A percentile compares a stretch with the other conserved stretches of the same genome.
Evolutionary conservation across 2,888 invertebrate species (phyloP).

Genomic region (Drosophila multiciliata): DNA sequence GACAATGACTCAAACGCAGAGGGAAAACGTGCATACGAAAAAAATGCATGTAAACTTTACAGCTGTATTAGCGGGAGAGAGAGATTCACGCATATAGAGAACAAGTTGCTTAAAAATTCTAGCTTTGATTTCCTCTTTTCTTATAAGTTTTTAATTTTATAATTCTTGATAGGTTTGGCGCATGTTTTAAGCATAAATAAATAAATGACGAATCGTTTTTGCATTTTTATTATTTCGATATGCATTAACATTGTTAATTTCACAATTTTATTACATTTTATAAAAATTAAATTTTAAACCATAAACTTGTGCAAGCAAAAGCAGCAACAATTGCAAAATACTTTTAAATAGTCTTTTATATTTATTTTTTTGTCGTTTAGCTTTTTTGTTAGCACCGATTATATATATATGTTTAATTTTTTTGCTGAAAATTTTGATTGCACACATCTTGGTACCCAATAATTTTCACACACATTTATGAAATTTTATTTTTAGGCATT

Average conservation of each 20-base stretch:
- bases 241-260: background rate
- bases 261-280: slow-evolving; percentile 1
- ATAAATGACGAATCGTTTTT: slow-evolving; percentile 20
- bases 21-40: slow-evolving; percentile 57
- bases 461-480: slow-evolving; percentile 24
- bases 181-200: slow-evolving; percentile 12
- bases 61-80: slow-evolving; percentile 3
- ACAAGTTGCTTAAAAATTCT: slow-evolving; percentile 40
- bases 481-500: slow-evolving; percentile 20
- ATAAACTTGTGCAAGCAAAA: slow-evolving; percentile 29
- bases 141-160: slow-evolving; percentile 27
- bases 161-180: slow-evolving; percentile 10
- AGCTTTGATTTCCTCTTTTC: slow-evolving; percentile 18
- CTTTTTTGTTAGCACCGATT: slow-evolving; percentile 51
- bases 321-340: slow-evolving; percentile 13
- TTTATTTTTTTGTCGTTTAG: slow-evolving; percentile 30
- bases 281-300: background rate
- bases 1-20: slow-evolving; percentile 45
- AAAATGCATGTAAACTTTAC: slow-evolving; percentile 30
- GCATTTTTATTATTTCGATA: slow-evolving; percentile 4
- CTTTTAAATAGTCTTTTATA: slow-evolving; percentile 38
- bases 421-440: slow-evolving; percentile 50
- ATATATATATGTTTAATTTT: slow-evolving; percentile 38
- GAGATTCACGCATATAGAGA: slow-evolving; percentile 10
- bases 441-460: slow-evolving; percentile 26